Percentiles rank a stretch among this genome's conserved stretches.
These are phyloP conservation scores for Acronicta leporina DNA, from an alignment of 2,888 invertebrate genomes.

Conservation along the genomic window DNA sequence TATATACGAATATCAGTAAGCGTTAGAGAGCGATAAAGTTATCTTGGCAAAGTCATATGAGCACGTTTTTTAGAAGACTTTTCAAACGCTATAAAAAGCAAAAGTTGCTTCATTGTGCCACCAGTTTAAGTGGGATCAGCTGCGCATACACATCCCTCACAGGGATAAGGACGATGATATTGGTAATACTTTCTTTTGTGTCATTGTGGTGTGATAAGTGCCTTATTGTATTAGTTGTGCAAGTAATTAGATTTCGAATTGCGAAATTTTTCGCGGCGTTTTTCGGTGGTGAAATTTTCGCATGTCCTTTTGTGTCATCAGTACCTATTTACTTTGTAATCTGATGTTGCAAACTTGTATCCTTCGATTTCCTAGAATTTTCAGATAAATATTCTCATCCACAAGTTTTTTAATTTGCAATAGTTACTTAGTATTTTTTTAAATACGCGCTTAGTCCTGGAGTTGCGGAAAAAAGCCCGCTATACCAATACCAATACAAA, in stretches of 20 bases:
- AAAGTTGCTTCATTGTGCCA: conserved; percentile 67
- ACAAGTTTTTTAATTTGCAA: too few species aligned
- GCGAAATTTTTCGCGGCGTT: conserved; percentile 1
- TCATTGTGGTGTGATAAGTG: conserved; percentile 58
- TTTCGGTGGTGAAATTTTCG: conserved; percentile 1
- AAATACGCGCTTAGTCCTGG: too few species aligned
- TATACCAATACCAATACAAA: too few species aligned
- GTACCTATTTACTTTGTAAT: neutral
- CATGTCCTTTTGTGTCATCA: neutral
- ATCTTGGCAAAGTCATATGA: conserved; percentile 62
- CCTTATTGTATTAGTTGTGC: conserved; percentile 23
- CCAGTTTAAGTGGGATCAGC: conserved; percentile 76
- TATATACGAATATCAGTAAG: conserved; percentile 4
- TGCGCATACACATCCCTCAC: conserved; percentile 65
- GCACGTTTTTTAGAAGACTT: conserved; percentile 83
- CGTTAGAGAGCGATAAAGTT: conserved; percentile 44
- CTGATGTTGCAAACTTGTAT: too few species aligned
- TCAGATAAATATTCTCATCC: too few species aligned
- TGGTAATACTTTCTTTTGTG: conserved; percentile 72
- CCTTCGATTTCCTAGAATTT: too few species aligned
- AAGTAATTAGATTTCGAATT: conserved; percentile 10
- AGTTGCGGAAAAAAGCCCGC: too few species aligned
- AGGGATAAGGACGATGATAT: conserved; percentile 69
- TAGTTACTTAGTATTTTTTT: too few species aligned
- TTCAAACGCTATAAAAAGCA: conserved; percentile 82